Conservation (phyloP, 2,888 invertebrate species). For the Mamestra brassicae region DNA sequence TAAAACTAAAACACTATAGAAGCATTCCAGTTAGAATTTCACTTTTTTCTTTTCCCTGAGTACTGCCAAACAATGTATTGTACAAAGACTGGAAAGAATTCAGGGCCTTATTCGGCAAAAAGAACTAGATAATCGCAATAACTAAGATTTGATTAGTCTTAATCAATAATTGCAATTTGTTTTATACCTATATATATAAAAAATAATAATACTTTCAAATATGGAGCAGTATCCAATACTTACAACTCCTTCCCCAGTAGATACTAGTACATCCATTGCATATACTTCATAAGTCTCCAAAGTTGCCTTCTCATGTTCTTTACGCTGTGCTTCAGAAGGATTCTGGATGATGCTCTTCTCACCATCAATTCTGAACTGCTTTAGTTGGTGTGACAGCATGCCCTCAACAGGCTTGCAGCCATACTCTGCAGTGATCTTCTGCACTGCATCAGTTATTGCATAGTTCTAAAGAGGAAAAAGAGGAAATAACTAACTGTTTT, state of each 20-base stretch:
- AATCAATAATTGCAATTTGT: background rate
- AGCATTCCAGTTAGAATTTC: slow-evolving; percentile 73
- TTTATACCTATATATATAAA: background rate
- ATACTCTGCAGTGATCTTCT: slow-evolving; percentile 97
- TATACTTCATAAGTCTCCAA: slow-evolving; percentile 99
- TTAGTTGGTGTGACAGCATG: slow-evolving; percentile 98
- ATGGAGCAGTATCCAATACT: slow-evolving; percentile 71
- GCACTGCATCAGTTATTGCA: slow-evolving; percentile 97
- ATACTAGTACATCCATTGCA: slow-evolving; percentile 99
- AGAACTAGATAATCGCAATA: background rate
- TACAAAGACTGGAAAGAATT: slow-evolving; percentile 79
- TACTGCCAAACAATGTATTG: slow-evolving; percentile 76
- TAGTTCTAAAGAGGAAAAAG: slow-evolving; percentile 93
- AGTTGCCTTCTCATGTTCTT: slow-evolving; percentile 99
- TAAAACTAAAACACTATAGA: slow-evolving; percentile 73
- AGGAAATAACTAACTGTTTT: background rate
- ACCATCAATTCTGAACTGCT: slow-evolving; percentile 99
- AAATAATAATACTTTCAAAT: background rate
- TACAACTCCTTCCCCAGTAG: slow-evolving; percentile 98
- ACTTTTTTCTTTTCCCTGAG: slow-evolving; percentile 79
- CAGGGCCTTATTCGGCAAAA: slow-evolving; percentile 68
- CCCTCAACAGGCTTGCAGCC: slow-evolving; percentile 99
- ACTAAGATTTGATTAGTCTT: background rate
- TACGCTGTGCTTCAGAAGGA: slow-evolving; percentile 98
- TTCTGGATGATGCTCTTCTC: slow-evolving; percentile 96